Evolutionary conservation across 2,113 vertebrate genomes (phyloP).

Genomic region (Gyps fulvus): DNA sequence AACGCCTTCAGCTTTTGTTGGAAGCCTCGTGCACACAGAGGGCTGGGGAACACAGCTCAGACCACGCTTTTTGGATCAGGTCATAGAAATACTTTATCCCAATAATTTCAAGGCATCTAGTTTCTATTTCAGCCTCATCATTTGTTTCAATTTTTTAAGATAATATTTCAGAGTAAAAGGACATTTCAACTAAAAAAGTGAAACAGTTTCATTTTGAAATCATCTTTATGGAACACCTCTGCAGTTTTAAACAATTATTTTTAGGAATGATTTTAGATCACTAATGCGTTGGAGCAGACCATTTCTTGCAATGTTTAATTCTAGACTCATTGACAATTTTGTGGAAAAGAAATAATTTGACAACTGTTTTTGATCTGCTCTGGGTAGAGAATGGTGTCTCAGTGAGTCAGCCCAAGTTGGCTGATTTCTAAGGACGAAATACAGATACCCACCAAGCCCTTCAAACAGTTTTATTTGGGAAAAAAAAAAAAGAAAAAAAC

Average conservation of each 20-base stretch:
- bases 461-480: neutral
- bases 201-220: neutral
- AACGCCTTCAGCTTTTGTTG: neutral
- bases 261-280: neutral
- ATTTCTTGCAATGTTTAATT: neutral
- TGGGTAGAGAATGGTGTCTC: neutral
- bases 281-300: neutral
- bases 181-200: neutral
- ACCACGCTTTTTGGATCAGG: neutral
- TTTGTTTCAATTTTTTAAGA: neutral
- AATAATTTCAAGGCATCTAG: neutral
- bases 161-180: neutral
- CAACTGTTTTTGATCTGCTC: neutral
- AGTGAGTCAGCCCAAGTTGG: neutral
- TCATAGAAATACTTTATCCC: neutral
- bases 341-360: neutral
- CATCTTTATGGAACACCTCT: neutral
- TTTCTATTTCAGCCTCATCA: neutral
- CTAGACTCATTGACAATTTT: neutral
- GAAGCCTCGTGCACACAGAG: neutral
- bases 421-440: neutral
- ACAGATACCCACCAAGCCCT: neutral
- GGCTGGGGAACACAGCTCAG: neutral
- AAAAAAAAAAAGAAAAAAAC: fast-evolving
- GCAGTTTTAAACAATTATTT: neutral